phyloP scores from a whole-genome alignment of 2,888 invertebrate species.

The Candidula unifasciata region DNA sequence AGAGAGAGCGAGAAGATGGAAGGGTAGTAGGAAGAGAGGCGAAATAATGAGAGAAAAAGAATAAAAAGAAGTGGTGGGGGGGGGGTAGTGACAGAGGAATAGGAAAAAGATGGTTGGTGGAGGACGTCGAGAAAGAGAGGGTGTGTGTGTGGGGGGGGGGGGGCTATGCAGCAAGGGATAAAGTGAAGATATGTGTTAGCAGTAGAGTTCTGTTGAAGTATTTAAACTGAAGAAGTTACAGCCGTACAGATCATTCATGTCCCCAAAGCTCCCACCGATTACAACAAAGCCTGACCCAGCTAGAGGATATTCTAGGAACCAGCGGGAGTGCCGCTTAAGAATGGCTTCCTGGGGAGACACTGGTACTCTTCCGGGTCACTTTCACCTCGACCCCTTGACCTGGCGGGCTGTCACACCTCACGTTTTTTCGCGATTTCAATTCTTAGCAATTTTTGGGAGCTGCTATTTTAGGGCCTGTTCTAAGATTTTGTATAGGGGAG shows the following conservation, averaged over 20 bases:
- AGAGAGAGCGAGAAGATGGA: not conserved
- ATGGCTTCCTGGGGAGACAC: not conserved
- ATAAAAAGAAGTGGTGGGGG: not conserved
- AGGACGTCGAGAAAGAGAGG: not conserved
- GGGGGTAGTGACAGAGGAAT: not conserved
- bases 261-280: too few relatives aligned
- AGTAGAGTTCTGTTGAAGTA: too few relatives aligned
- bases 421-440: not conserved
- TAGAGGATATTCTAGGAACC: too few relatives aligned
- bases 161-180: not conserved
- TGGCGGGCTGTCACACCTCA: not conserved
- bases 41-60: not conserved
- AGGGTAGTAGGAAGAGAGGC: not conserved
- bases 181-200: not conserved
- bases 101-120: not conserved
- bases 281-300: too few relatives aligned
- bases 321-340: not conserved
- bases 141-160: not conserved
- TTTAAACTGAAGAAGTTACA: too few relatives aligned
- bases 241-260: too few relatives aligned
- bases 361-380: not conserved
- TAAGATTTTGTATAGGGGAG: too few relatives aligned
- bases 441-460: too few relatives aligned
- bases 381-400: constrained; percentile 23
- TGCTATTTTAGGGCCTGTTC: too few relatives aligned